Conservation (phyloP, 2,888 invertebrate genomes). For the Harmothoe impar region DNA sequence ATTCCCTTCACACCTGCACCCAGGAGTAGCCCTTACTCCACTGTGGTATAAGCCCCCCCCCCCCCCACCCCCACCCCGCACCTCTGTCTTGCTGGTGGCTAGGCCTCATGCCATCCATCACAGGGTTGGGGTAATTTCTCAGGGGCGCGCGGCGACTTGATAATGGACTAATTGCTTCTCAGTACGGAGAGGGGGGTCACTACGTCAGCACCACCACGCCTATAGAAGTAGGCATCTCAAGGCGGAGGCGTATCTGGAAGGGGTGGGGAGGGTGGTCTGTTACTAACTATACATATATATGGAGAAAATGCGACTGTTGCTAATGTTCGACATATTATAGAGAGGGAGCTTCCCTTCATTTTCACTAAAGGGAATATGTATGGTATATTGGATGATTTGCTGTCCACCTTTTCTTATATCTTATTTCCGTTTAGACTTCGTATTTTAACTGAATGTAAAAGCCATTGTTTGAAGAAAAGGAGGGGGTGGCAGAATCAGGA, state of each 20-base stretch:
- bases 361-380: no score
- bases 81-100: background rate
- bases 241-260: background rate
- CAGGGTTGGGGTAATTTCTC: constrained; percentile 44
- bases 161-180: constrained; percentile 61
- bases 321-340: no score
- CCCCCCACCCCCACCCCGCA: background rate
- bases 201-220: background rate
- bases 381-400: no score
- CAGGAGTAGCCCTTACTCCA: background rate
- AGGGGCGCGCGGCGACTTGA: constrained; percentile 46
- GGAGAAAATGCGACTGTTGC: no score
- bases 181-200: constrained; percentile 50
- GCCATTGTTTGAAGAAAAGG: no score
- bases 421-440: no score
- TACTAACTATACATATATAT: no score
- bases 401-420: no score
- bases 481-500: no score
- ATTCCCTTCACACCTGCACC: background rate
- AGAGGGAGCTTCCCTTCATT: no score
- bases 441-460: no score
- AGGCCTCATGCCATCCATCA: constrained; percentile 36
- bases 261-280: background rate
- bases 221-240: no score
- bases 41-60: background rate